phyloP scores from a whole-genome alignment of 2,113 vertebrate genomes.

The Scalopus aquaticus region DNA sequence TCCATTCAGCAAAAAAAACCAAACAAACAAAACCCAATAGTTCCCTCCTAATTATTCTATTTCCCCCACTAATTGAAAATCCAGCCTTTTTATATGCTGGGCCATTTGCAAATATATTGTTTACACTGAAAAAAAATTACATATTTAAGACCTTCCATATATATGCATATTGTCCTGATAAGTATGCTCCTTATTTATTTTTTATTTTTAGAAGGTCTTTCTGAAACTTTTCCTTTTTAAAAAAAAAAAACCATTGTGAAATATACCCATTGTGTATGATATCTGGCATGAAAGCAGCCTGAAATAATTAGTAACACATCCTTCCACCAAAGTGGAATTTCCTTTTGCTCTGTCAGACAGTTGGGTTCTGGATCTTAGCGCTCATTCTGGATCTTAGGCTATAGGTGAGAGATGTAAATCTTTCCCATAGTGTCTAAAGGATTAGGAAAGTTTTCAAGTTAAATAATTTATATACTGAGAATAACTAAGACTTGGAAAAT shows the following conservation, averaged over 20 bases:
- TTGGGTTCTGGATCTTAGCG: constrained; percentile 5
- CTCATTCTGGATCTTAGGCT: neutral
- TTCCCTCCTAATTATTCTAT: neutral
- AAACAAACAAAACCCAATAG: neutral
- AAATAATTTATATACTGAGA: neutral
- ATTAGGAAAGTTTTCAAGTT: neutral
- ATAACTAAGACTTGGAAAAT: neutral
- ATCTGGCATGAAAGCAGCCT: neutral
- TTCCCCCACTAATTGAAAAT: neutral
- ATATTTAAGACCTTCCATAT: neutral
- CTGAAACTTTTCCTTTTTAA: neutral
- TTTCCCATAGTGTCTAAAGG: neutral
- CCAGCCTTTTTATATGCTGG: neutral
- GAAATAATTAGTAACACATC: neutral
- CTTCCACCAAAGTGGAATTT: neutral
- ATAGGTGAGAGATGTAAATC: neutral
- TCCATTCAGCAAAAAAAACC: neutral
- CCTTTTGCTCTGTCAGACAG: neutral
- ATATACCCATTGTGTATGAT: neutral
- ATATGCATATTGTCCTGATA: neutral
- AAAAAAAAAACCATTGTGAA: neutral
- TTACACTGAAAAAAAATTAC: neutral
- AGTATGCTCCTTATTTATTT: neutral
- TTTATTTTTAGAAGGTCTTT: neutral
- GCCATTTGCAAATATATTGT: constrained; percentile 14